Conservation (phyloP, 2,797 vertebrate species). For the Gymnothorax reevesii region DNA sequence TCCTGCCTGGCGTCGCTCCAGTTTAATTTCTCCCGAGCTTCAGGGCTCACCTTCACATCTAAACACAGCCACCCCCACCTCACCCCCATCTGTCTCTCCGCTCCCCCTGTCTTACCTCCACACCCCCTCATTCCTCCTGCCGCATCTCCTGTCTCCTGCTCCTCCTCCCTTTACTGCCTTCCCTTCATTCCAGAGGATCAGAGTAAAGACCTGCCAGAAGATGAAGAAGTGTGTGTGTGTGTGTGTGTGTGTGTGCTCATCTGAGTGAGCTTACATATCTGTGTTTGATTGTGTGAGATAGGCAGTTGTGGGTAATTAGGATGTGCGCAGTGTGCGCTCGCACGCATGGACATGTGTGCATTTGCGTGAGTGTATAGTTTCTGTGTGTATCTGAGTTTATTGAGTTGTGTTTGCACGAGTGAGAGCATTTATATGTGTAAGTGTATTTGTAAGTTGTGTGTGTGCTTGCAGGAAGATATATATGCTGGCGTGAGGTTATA, state of each 20-base stretch:
- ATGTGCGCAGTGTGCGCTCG: no score
- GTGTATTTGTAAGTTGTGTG: not conserved
- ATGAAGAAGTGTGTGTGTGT: no score
- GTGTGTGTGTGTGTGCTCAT: not conserved
- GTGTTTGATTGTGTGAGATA: no score
- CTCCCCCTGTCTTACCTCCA: not conserved
- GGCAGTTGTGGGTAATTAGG: no score
- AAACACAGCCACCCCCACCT: not conserved
- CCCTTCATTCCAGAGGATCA: not conserved
- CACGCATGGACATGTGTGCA: no score
- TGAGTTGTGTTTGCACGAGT: no score
- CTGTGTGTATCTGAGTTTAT: no score
- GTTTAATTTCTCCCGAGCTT: constrained; percentile 57
- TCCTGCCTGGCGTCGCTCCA: constrained; percentile 59
- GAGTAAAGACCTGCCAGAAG: no score
- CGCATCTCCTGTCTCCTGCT: not conserved
- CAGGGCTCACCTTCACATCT: constrained; percentile 18
- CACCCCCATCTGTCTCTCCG: not conserved
- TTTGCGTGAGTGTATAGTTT: no score
- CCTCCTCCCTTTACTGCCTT: not conserved
- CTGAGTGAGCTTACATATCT: no score
- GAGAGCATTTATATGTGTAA: not conserved
- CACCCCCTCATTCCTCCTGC: not conserved
- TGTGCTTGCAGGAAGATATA: no score
- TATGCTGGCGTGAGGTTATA: no score